A percentile compares a stretch with the other conserved stretches of the same genome.
phyloP scores from a whole-genome alignment of 2,888 invertebrate genomes.

The Lithosia quadra region DNA sequence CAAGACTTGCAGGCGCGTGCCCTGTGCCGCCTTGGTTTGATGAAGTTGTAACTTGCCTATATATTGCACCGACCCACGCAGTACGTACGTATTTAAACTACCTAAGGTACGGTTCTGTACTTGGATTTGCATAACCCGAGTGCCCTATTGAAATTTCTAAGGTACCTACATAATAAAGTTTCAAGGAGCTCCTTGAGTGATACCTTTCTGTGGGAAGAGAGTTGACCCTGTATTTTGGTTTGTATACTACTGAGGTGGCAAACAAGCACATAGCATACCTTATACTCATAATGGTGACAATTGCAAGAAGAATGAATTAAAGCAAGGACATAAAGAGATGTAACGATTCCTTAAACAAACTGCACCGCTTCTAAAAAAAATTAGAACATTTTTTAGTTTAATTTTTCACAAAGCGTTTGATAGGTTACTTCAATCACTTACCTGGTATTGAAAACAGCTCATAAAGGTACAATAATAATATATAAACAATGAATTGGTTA shows the following conservation, averaged over 20 bases:
- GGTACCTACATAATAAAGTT: slow-evolving; percentile 24
- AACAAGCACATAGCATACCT: not conserved
- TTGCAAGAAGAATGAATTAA: too few relatives aligned
- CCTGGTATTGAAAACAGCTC: too few relatives aligned
- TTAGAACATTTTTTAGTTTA: too few relatives aligned
- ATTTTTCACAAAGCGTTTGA: not conserved
- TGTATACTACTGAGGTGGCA: not conserved
- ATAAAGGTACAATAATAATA: too few relatives aligned
- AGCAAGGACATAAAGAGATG: too few relatives aligned
- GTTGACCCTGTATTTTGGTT: not conserved
- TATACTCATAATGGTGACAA: too few relatives aligned
- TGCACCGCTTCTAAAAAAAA: too few relatives aligned
- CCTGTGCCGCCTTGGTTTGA: slow-evolving; percentile 28
- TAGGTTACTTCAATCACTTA: not conserved
- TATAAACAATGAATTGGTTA: not conserved
- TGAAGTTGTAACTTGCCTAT: slow-evolving; percentile 44
- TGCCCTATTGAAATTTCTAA: slow-evolving; percentile 17
- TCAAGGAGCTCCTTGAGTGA: not conserved
- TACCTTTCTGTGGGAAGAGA: not conserved
- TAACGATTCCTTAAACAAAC: too few relatives aligned
- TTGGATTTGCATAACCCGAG: slow-evolving; percentile 23
- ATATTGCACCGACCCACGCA: slow-evolving; percentile 36
- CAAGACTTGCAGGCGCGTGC: slow-evolving; percentile 23
- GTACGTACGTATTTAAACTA: not conserved
- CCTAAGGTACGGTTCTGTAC: slow-evolving; percentile 13